These are phyloP conservation scores for Drosophila atripex DNA, from an alignment of 2,888 invertebrate species.

Conservation along the genomic window DNA sequence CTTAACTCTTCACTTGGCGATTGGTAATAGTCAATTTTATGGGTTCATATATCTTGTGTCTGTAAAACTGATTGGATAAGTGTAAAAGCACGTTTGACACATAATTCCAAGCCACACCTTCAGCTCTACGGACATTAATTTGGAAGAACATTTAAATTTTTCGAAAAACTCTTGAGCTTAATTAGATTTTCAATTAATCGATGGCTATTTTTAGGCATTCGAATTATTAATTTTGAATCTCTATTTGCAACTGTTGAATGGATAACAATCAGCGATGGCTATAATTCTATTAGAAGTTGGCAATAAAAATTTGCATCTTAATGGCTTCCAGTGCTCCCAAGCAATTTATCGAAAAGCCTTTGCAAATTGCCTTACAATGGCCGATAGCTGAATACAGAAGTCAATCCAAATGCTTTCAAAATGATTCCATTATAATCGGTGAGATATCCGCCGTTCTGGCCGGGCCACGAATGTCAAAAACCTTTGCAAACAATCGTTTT, in stretches of 20 bases:
- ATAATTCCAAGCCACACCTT: neutral
- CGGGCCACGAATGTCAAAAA: constrained; percentile 31
- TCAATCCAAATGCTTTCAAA: constrained; percentile 54
- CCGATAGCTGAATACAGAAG: constrained; percentile 53
- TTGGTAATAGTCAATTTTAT: constrained; percentile 2
- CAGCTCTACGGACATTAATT: neutral
- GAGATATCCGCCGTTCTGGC: constrained; percentile 42
- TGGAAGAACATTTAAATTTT: neutral
- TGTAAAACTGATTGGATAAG: neutral
- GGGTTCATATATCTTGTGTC: neutral
- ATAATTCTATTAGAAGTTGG: constrained; percentile 24
- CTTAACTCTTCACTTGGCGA: neutral
- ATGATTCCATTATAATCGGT: constrained; percentile 53
- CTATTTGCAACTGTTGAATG: neutral
- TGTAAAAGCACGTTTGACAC: neutral
- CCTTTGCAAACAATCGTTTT: constrained; percentile 26
- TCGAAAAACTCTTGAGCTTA: neutral
- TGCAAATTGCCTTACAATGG: constrained; percentile 36
- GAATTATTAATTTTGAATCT: neutral
- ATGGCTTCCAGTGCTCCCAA: constrained; percentile 16
- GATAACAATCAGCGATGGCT: constrained; percentile 1
- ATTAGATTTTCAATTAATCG: neutral
- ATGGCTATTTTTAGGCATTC: neutral
- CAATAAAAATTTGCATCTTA: constrained; percentile 30
- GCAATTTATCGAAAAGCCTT: constrained; percentile 38